Evolutionary conservation across 2,888 invertebrate species (phyloP).

Genomic region (Polymixis flavicincta): DNA sequence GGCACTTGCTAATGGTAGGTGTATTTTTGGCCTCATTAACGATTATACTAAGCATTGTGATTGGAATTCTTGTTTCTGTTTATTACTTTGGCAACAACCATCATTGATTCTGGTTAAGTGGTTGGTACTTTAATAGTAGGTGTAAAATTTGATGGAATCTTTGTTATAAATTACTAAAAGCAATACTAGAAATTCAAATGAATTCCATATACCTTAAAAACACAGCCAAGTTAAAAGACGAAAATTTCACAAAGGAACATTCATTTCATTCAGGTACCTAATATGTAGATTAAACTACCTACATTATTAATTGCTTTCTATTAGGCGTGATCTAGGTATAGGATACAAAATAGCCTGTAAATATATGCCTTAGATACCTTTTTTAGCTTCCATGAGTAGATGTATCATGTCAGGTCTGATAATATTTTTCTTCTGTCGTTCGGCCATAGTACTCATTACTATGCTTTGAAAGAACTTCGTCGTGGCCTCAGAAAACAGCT

Average conservation of each 20-base stretch:
- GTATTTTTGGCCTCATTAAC: not conserved
- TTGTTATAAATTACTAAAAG: not conserved
- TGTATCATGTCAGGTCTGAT: conserved; percentile 90
- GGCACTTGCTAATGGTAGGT: not conserved
- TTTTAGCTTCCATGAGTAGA: conserved; percentile 88
- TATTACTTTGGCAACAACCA: not conserved
- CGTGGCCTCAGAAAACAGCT: conserved; percentile 50
- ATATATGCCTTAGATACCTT: conserved; percentile 72
- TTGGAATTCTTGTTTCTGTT: not conserved
- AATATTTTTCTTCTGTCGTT: conserved; percentile 79
- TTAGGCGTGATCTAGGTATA: too few relatives aligned
- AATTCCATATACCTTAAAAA: not conserved
- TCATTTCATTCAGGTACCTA: not conserved
- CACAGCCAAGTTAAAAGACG: not conserved
- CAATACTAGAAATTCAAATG: not conserved
- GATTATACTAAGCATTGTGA: not conserved
- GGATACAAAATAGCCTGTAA: too few relatives aligned
- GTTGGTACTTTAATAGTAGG: not conserved
- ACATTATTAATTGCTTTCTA: not conserved
- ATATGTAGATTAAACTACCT: not conserved
- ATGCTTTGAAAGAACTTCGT: conserved; percentile 78
- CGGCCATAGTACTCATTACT: conserved; percentile 80
- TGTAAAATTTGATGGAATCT: not conserved
- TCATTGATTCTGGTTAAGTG: not conserved
- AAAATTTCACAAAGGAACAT: not conserved